Evolutionary conservation across 2,888 invertebrate species (phyloP).

Genomic region (Aleiodes testaceus): DNA sequence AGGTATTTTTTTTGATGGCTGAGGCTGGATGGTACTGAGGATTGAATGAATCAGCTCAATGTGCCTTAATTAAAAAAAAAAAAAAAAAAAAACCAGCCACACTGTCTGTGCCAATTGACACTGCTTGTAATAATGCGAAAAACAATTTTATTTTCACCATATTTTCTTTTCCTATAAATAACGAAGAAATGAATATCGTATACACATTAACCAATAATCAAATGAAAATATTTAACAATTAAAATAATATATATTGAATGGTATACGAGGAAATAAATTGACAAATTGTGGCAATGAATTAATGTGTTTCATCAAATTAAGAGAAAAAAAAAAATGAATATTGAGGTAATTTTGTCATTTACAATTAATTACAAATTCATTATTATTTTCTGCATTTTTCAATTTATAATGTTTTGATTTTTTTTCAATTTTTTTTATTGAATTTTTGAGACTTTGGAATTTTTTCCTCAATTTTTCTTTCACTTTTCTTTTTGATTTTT

Average conservation of each 20-base stretch:
- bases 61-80: constrained; percentile 64
- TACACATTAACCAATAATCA: constrained; percentile 23
- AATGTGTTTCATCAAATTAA: constrained; percentile 35
- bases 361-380: constrained; percentile 34
- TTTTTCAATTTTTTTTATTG: constrained; percentile 7
- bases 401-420: constrained; percentile 11
- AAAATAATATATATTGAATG: background rate
- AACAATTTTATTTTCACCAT: background rate
- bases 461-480: background rate
- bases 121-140: constrained; percentile 53
- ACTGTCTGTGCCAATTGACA: constrained; percentile 69
- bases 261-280: constrained; percentile 2
- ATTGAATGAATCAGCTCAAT: constrained; percentile 65
- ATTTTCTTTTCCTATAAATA: constrained; percentile 1
- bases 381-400: background rate
- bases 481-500: background rate
- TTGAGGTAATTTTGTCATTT: constrained; percentile 46
- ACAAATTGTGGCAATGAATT: constrained; percentile 15
- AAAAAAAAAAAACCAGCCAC: constrained; percentile 57
- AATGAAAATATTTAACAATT: constrained; percentile 18
- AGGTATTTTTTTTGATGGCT: constrained; percentile 55
- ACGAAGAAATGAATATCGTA: constrained; percentile 1
- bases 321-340: constrained; percentile 38
- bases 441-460: constrained; percentile 11
- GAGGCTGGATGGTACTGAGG: constrained; percentile 65